Percentiles rank a stretch among this genome's conserved stretches.
Conservation (phyloP, 2,888 invertebrate species). For the Furcula furcula region DNA sequence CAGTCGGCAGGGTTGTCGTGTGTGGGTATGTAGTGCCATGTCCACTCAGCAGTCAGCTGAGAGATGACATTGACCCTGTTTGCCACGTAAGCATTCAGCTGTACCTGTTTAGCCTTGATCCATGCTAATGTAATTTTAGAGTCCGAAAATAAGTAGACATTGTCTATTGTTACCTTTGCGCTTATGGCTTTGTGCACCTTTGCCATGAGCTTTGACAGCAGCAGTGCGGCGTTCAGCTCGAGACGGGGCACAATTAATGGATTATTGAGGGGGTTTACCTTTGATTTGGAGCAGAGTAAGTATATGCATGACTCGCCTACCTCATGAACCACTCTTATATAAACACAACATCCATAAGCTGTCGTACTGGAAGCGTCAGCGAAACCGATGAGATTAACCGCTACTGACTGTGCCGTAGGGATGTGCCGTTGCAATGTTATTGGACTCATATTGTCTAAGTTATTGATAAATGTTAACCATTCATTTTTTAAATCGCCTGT, state of each 20-base stretch:
- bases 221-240: constrained; percentile 17
- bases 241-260: constrained; percentile 11
- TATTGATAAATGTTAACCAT: background rate
- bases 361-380: constrained; percentile 13
- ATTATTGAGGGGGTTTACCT: constrained; percentile 5
- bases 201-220: constrained; percentile 9
- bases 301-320: constrained; percentile 5
- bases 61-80: constrained; percentile 18
- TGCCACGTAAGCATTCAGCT: constrained; percentile 16
- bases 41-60: constrained; percentile 4
- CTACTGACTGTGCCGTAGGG: background rate
- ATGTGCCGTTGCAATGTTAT: background rate
- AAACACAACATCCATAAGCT: constrained; percentile 8
- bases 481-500: background rate
- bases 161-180: background rate
- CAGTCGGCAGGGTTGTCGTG: constrained; percentile 13
- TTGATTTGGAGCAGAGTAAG: constrained; percentile 16
- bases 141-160: constrained; percentile 14
- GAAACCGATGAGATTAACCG: constrained; percentile 11
- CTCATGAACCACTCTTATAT: constrained; percentile 10
- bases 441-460: background rate
- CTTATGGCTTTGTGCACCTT: constrained; percentile 9
- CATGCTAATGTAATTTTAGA: constrained; percentile 24
- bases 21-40: constrained; percentile 13
- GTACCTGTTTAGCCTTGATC: constrained; percentile 10